Base-by-base conservation (phyloP, 2,888 invertebrate species). In the Chelonus formosanus region DNA sequence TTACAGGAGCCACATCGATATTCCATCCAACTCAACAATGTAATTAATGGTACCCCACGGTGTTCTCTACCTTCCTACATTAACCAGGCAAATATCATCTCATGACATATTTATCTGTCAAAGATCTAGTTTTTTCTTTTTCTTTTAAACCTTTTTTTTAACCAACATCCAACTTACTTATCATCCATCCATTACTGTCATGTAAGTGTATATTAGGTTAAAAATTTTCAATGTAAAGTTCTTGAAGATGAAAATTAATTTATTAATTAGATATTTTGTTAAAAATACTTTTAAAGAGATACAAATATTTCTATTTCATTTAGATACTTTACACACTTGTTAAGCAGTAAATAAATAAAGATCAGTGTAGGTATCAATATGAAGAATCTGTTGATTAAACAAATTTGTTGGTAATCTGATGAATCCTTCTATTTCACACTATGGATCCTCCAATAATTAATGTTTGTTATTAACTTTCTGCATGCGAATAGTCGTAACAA, bases 41-140 rank as follows among this genome's bases (percentile, higher is more conserved):
- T 80, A 80, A 80, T 80, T 80, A 80, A 79, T 79, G 76, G 76
- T 76, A 73, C 40, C 5, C 40, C 40, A 40, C 40, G 40, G 40
- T 40, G 40, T 40, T 40, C 40, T 40, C 40, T 40, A 6, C 4
- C 40, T 72, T 73, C 70, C 60, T 68, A 50, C 50, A 58, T 57
- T 55, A n/a, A 53, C 35, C 53, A 35, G n/a, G n/a, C 32, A 53
- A 53, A 32, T 53, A 53, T 34, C 34, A 53, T 34, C 34, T 4
- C 40, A 40, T 6, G 40, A 40, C 40, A 40, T 40, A 40, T 40
- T 40, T 40, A 40, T 40, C 40, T 20, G 20, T 20, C 20, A 20
- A 0, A 34, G 8, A 53, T 40, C 53, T 59, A 44, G 52, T 68
- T 67, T 70, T 53, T 35, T 53, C 8, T n/a, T 32, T 35, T 47